A percentile compares a stretch with the other conserved stretches of the same genome.
Evolutionary conservation across 1,140 invertebrate genomes (phyloP).

Genomic region (Drosophila nigrodunni): DNA sequence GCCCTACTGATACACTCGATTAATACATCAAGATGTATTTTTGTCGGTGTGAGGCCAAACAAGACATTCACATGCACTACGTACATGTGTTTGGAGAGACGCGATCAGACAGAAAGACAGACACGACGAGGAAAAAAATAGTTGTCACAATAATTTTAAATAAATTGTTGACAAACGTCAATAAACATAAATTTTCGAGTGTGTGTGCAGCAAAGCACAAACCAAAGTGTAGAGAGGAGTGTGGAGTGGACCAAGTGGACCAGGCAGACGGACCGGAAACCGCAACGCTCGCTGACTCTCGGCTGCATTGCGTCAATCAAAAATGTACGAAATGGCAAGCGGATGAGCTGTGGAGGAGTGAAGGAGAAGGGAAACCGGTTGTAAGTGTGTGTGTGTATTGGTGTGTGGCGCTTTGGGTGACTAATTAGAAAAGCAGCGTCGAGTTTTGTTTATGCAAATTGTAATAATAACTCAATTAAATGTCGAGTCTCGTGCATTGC

Average conservation of each 20-base stretch:
- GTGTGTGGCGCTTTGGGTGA: conserved; percentile 60
- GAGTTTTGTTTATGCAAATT: conserved; percentile 72
- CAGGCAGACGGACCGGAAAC: conserved; percentile 60
- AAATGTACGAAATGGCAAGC: conserved; percentile 50
- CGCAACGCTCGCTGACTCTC: conserved; percentile 58
- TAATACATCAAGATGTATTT: conserved; percentile 65
- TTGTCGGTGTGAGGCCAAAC: conserved; percentile 12
- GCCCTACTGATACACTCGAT: conserved; percentile 49
- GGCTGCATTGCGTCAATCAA: conserved; percentile 67
- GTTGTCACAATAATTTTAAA: conserved; percentile 83
- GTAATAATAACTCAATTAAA: conserved; percentile 79
- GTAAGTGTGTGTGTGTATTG: conserved; percentile 11
- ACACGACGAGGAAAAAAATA: conserved; percentile 28
- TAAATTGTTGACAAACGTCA: conserved; percentile 82
- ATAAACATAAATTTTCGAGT: conserved; percentile 80
- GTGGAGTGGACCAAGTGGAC: conserved; percentile 5
- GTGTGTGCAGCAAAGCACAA: conserved; percentile 76
- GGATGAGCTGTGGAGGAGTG: conserved; percentile 1
- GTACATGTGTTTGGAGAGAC: conserved; percentile 1
- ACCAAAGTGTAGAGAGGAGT: conserved; percentile 18
- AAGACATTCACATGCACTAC: conserved; percentile 17
- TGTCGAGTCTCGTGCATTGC: conserved; percentile 47
- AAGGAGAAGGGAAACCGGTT: conserved; percentile 23
- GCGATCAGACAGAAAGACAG: conserved; percentile 19
- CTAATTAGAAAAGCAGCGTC: conserved; percentile 61